These are phyloP conservation scores for Polyergus mexicanus DNA, from an alignment of 1,140 invertebrate genomes.

Conservation along the genomic window DNA sequence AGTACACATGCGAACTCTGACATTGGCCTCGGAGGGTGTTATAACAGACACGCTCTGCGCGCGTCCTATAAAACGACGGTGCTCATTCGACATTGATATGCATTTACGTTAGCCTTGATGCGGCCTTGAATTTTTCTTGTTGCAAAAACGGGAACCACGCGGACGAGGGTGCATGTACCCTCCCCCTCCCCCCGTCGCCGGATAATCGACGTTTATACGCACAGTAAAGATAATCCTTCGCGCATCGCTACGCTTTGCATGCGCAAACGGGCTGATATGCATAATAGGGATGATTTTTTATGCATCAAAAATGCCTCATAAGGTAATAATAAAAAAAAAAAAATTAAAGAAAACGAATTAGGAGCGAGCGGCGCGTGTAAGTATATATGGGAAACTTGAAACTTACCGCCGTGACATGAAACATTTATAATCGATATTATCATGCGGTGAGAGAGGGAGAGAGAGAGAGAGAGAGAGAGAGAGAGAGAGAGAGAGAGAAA, in stretches of 20 bases:
- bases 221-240: conserved; percentile 54
- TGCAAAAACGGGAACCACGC: conserved; percentile 48
- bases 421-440: background rate
- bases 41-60: conserved; percentile 45
- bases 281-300: conserved; percentile 36
- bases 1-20: conserved; percentile 75
- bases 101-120: conserved; percentile 25
- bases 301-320: conserved; percentile 9
- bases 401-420: conserved; percentile 7
- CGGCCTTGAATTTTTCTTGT: conserved; percentile 42
- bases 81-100: conserved; percentile 63
- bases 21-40: conserved; percentile 72
- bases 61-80: conserved; percentile 36
- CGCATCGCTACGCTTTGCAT: conserved; percentile 42
- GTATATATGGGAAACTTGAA: background rate
- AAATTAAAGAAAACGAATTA: background rate
- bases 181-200: background rate
- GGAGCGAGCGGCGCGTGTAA: background rate
- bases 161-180: background rate
- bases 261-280: conserved; percentile 31
- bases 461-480: no score
- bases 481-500: no score
- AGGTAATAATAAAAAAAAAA: conserved; percentile 13
- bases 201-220: conserved; percentile 49
- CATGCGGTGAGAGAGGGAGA: no score